Conservation (phyloP, 2,113 vertebrate species). For the Vidua chalybeata region DNA sequence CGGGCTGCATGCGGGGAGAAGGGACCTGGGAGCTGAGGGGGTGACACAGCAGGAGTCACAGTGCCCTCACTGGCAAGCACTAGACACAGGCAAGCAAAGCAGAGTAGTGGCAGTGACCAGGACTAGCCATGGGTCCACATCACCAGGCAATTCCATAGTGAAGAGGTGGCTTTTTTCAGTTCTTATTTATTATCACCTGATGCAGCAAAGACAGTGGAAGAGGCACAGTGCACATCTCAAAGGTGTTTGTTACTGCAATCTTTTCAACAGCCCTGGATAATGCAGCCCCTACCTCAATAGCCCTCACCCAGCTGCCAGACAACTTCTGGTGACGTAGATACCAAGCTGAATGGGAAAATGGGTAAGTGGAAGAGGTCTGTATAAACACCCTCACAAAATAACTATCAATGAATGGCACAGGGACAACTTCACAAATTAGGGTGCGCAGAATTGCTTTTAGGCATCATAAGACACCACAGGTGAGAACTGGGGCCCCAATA, state of each 20-base stretch:
- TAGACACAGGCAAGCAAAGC: neutral
- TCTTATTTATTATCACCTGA: neutral
- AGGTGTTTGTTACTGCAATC: slow-evolving; percentile 54
- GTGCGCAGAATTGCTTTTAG: neutral
- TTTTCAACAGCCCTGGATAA: slow-evolving; percentile 17
- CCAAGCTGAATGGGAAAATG: slow-evolving; percentile 25
- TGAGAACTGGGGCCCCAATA: neutral
- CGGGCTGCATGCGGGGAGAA: neutral
- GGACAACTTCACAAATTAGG: neutral
- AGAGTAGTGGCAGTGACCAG: neutral
- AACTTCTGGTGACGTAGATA: slow-evolving; percentile 9
- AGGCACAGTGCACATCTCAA: slow-evolving; percentile 63
- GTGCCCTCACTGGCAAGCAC: neutral
- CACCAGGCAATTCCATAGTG: neutral
- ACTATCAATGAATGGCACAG: neutral
- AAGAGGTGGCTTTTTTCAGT: neutral
- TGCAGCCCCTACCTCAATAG: neutral
- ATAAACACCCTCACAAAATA: neutral
- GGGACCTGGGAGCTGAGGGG: neutral
- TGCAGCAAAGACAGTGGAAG: slow-evolving; percentile 67
- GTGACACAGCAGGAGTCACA: neutral
- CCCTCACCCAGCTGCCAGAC: slow-evolving; percentile 59
- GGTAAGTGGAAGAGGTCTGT: slow-evolving; percentile 31
- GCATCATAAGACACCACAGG: neutral
- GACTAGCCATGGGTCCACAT: neutral